Percentiles rank a stretch among this genome's conserved stretches.
Conservation (phyloP, 2,797 vertebrate species). For the Lepidocolaptes lacrymiger region DNA sequence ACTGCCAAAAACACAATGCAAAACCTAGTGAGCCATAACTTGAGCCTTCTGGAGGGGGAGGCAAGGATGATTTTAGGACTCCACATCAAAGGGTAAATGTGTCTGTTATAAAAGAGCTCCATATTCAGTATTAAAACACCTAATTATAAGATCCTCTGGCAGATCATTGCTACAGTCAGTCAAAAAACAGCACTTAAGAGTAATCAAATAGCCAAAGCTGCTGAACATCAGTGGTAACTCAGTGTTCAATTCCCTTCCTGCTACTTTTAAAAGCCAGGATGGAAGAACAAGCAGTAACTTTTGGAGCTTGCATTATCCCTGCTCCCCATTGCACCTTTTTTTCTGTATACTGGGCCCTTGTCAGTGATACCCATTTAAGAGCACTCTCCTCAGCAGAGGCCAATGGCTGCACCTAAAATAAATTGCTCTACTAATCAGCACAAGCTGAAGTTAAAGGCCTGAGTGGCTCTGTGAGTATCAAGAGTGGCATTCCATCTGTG, state of each 20-base stretch:
- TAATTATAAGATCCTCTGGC: not conserved
- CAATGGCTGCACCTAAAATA: constrained; percentile 59
- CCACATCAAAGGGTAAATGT: not conserved
- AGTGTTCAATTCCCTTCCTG: not conserved
- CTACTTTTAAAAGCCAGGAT: not conserved
- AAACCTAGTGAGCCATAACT: constrained; percentile 36
- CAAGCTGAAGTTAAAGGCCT: constrained; percentile 67
- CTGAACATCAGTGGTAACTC: not conserved
- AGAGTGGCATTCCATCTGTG: constrained; percentile 70
- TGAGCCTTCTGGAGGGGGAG: constrained; percentile 9
- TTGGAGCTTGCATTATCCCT: constrained; percentile 4
- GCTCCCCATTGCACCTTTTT: not conserved
- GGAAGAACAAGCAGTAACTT: not conserved
- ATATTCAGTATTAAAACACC: not conserved
- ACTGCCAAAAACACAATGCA: constrained; percentile 22
- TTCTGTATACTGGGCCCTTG: not conserved
- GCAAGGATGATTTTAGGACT: not conserved
- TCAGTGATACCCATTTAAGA: constrained; percentile 40
- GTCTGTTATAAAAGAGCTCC: not conserved
- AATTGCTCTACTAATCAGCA: constrained; percentile 64
- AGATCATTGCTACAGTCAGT: not conserved
- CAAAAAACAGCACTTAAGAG: not conserved
- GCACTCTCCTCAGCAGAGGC: constrained; percentile 38
- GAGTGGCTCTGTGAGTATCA: constrained; percentile 63
- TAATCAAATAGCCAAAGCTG: constrained; percentile 9